phyloP scores from a whole-genome alignment of 1,140 invertebrate genomes.

The Drosophila insularis region DNA sequence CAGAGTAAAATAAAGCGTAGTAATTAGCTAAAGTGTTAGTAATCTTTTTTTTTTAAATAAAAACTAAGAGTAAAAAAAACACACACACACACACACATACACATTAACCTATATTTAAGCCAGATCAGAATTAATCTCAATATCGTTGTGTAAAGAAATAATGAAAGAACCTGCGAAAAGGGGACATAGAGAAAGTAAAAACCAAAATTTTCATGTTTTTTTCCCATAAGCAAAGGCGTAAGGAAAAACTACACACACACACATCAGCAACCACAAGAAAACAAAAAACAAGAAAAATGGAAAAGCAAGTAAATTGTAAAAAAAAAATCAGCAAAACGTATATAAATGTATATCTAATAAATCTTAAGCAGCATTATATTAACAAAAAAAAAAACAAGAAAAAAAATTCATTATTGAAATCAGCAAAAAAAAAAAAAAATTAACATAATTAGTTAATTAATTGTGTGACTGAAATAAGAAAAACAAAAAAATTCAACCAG shows the following conservation, averaged over 20 bases:
- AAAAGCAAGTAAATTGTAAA: conserved; percentile 53
- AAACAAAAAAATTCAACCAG: conserved; percentile 6
- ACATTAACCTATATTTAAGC: conserved; percentile 48
- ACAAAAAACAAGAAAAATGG: conserved; percentile 28
- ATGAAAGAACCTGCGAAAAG: conserved; percentile 9
- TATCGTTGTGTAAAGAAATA: conserved; percentile 52
- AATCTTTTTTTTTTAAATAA: conserved; percentile 81
- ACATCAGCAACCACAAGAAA: conserved; percentile 14
- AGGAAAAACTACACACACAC: background rate
- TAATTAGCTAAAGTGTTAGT: conserved; percentile 79
- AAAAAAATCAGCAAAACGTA: conserved; percentile 66
- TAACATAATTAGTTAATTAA: conserved; percentile 20
- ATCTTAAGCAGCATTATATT: conserved; percentile 80
- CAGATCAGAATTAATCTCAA: conserved; percentile 36
- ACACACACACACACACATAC: conserved; percentile 47
- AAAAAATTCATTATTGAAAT: conserved; percentile 62
- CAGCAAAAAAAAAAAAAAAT: conserved; percentile 51
- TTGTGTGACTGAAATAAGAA: conserved; percentile 55
- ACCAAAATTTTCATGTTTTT: conserved; percentile 4
- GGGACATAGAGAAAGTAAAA: background rate
- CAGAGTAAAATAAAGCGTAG: conserved; percentile 57
- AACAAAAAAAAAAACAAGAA: conserved; percentile 65
- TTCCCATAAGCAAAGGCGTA: background rate
- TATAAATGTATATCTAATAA: conserved; percentile 77
- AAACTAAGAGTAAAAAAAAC: conserved; percentile 45